phyloP scores from a whole-genome alignment of 2,113 vertebrate species.

The Myanophis thanlyinensis region DNA sequence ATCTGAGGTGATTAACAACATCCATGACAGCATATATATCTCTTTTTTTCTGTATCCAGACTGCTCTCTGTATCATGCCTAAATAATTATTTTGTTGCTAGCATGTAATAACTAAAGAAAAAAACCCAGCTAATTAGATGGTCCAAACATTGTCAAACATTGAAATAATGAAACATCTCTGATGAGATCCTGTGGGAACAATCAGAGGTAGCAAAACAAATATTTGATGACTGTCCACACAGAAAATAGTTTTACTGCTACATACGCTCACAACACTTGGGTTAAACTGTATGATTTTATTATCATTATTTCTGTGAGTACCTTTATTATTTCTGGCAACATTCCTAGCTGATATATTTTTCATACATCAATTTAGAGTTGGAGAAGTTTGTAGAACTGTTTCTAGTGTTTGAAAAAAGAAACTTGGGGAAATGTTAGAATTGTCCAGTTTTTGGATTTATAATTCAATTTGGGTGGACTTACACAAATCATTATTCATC shows the following conservation, averaged over 20 bases:
- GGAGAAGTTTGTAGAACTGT: neutral
- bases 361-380: neutral
- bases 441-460: neutral
- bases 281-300: neutral
- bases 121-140: neutral
- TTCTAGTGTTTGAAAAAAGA: neutral
- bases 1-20: neutral
- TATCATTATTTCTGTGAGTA: neutral
- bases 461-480: neutral
- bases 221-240: neutral
- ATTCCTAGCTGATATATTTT: neutral
- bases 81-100: slow-evolving; percentile 5
- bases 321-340: neutral
- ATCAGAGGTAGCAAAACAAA: neutral
- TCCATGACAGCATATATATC: neutral
- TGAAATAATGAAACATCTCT: slow-evolving; percentile 11
- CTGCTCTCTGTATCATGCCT: neutral
- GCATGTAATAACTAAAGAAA: neutral
- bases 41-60: neutral
- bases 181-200: neutral
- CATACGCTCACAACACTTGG: neutral
- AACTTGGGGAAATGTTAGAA: neutral
- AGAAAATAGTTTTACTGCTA: neutral
- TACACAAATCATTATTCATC: neutral
- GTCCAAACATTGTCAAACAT: neutral